Percentiles rank a stretch among this genome's conserved stretches.
phyloP scores from a whole-genome alignment of 2,113 vertebrate genomes.

The Phainopepla nitens region DNA sequence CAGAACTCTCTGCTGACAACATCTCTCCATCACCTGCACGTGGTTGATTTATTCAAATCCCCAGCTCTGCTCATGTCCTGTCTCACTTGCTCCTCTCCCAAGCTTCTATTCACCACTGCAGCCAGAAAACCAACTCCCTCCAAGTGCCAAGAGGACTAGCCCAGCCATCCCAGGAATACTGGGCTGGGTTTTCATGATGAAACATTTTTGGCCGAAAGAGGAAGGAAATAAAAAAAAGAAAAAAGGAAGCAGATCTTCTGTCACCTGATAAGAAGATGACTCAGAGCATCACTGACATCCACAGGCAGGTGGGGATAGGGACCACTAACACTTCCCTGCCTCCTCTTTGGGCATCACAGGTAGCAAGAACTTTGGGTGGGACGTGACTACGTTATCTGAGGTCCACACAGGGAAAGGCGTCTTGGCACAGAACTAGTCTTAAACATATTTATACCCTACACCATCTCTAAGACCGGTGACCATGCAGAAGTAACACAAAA shows the following conservation, averaged over 20 bases:
- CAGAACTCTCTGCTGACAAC: not conserved
- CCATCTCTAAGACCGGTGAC: not conserved
- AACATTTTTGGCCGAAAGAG: not conserved
- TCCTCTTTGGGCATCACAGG: not conserved
- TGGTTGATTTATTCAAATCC: rapidly evolving
- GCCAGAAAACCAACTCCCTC: not conserved
- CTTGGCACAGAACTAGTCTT: not conserved
- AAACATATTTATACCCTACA: not conserved
- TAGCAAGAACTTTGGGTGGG: rapidly evolving
- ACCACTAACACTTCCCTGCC: not conserved
- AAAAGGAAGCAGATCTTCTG: not conserved
- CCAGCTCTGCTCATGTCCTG: not conserved
- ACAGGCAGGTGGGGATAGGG: not conserved
- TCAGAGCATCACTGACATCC: not conserved
- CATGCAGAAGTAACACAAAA: not conserved
- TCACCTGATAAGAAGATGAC: slow-evolving; percentile 20
- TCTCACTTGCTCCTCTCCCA: not conserved
- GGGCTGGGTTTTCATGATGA: not conserved
- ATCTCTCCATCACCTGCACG: rapidly evolving
- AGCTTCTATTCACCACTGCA: not conserved
- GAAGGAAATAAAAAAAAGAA: not conserved
- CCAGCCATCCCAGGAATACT: not conserved
- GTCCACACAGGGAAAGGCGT: not conserved
- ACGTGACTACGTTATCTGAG: rapidly evolving
- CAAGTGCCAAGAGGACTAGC: not conserved